Conservation (phyloP, 2,888 invertebrate genomes). For the Lasioglossum lativentre region DNA sequence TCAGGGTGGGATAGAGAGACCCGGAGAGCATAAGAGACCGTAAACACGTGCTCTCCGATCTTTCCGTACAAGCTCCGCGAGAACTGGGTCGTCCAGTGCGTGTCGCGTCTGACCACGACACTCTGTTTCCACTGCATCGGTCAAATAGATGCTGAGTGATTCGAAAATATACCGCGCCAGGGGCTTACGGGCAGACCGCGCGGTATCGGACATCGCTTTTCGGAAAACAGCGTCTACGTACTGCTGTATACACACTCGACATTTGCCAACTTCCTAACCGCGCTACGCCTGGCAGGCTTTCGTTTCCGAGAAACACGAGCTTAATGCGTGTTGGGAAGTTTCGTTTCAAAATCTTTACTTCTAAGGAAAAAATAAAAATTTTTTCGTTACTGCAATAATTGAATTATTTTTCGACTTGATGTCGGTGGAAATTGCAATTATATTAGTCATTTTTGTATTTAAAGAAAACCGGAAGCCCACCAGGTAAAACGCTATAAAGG, state of each 20-base stretch:
- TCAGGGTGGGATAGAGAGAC: slow-evolving; percentile 23
- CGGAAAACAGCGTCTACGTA: background rate
- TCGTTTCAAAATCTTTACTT: background rate
- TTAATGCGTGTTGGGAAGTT: background rate
- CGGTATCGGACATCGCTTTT: slow-evolving; percentile 1
- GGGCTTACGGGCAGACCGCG: background rate
- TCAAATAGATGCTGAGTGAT: slow-evolving; percentile 24
- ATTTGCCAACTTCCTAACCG: background rate
- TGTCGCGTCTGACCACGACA: slow-evolving; percentile 17
- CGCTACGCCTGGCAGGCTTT: background rate
- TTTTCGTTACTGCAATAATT: no score
- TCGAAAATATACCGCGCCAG: slow-evolving; percentile 34
- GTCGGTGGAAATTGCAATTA: no score
- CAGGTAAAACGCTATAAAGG: background rate
- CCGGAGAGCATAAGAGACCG: background rate
- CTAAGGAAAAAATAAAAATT: background rate
- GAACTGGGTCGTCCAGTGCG: slow-evolving; percentile 49
- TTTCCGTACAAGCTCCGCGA: slow-evolving; percentile 35
- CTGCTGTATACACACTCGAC: background rate
- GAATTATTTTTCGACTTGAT: background rate
- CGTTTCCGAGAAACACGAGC: background rate
- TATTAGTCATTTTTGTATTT: no score
- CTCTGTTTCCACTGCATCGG: slow-evolving; percentile 25
- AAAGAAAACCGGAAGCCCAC: no score
- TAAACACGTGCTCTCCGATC: slow-evolving; percentile 53